Percentiles rank a stretch among this genome's conserved stretches.
phyloP scores from a whole-genome alignment of 37 sponge, comb jelly and placozoan genomes.

The Cliona cf. orientalis region DNA sequence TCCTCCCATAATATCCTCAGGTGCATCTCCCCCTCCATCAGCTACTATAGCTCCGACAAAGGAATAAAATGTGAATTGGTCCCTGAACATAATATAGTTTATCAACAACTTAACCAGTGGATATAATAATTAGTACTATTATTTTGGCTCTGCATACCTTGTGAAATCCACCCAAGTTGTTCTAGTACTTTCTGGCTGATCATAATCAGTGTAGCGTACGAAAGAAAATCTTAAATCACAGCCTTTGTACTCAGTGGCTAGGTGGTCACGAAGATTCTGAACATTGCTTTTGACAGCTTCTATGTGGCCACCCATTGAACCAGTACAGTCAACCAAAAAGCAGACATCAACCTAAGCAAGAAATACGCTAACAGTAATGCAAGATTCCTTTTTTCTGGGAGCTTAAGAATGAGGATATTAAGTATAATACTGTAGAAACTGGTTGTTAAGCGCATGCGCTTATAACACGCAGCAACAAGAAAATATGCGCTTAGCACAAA shows the following conservation, averaged over 20 bases:
- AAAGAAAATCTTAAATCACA: constrained; percentile 80
- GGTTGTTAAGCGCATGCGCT: too few relatives aligned
- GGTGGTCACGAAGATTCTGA: constrained; percentile 42
- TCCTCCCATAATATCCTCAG: constrained; percentile 86
- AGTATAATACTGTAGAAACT: too few relatives aligned
- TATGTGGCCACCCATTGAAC: constrained; percentile 69
- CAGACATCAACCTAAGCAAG: constrained; percentile 66
- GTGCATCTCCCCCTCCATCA: constrained; percentile 71
- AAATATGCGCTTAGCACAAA: too few relatives aligned
- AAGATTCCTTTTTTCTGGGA: too few relatives aligned
- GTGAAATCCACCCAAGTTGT: constrained; percentile 70
- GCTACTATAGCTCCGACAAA: constrained; percentile 71
- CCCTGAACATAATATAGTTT: constrained; percentile 1
- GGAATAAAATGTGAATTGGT: constrained; percentile 20
- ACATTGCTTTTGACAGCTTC: constrained; percentile 75
- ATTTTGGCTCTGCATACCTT: constrained; percentile 39
- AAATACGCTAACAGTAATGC: too few relatives aligned
- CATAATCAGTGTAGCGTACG: constrained; percentile 87
- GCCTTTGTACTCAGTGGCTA: constrained; percentile 49
- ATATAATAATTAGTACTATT: not conserved
- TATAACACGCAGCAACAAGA: too few relatives aligned
- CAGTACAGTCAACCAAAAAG: constrained; percentile 81
- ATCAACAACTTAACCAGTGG: not conserved
- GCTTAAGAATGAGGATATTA: too few relatives aligned
- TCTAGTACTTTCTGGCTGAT: constrained; percentile 44